Percentiles rank a stretch among this genome's conserved stretches.
Evolutionary conservation across 2,888 invertebrate genomes (phyloP).

Genomic region (Eupsilia transversa): DNA sequence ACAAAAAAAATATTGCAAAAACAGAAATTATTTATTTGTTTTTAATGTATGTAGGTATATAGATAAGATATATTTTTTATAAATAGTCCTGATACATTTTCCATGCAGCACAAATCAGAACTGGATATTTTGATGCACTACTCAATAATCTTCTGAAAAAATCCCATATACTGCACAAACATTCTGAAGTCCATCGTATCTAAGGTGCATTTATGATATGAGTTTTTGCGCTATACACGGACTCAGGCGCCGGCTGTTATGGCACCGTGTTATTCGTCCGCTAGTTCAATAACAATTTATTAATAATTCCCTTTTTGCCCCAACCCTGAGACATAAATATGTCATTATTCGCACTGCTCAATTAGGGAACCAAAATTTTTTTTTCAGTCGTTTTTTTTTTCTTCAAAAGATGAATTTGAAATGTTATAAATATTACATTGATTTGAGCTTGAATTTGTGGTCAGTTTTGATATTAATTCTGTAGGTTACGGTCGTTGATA

Average conservation of each 20-base stretch:
- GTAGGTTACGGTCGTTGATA: conserved; percentile 40
- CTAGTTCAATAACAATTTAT: conserved; percentile 85
- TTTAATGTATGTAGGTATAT: too few species aligned
- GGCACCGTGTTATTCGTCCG: conserved; percentile 74
- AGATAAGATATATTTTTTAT: too few species aligned
- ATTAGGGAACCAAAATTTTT: conserved; percentile 74
- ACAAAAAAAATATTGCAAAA: too few species aligned
- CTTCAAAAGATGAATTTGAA: conserved; percentile 64
- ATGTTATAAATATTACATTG: conserved; percentile 68
- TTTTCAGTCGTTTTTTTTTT: too few species aligned
- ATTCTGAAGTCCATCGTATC: conserved; percentile 75
- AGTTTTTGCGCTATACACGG: conserved; percentile 83
- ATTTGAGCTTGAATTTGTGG: conserved; percentile 52
- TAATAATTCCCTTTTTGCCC: conserved; percentile 79
- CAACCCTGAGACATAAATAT: conserved; percentile 81
- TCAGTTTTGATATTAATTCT: conserved; percentile 49
- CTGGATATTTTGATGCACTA: too few species aligned
- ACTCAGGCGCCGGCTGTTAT: conserved; percentile 85
- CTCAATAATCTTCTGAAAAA: conserved; percentile 67
- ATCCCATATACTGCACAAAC: conserved; percentile 71
- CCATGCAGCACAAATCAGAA: too few species aligned
- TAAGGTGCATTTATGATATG: conserved; percentile 79
- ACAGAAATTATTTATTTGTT: too few species aligned
- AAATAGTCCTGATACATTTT: too few species aligned
- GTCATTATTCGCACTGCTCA: conserved; percentile 88